Conservation (phyloP, 92 coral and sea anemone species). For the Paramuricea clavata region DNA sequence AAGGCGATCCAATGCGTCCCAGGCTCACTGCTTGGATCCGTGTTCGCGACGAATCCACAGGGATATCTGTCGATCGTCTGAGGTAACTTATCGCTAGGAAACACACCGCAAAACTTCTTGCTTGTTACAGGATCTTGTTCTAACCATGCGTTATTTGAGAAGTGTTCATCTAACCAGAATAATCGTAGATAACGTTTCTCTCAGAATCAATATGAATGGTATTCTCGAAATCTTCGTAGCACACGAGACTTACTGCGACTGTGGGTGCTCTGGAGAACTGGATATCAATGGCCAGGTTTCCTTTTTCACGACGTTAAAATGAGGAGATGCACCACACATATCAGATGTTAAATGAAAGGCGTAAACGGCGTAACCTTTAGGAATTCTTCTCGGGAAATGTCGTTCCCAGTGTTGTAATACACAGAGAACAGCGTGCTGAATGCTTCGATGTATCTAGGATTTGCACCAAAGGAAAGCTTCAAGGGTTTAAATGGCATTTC, state of each 20-base stretch:
- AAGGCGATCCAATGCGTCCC: not conserved
- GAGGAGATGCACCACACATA: conserved; percentile 20
- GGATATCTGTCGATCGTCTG: conserved; percentile 14
- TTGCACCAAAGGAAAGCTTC: not conserved
- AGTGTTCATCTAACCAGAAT: conserved; percentile 40
- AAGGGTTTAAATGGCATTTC: not conserved
- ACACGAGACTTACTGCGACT: conserved; percentile 18
- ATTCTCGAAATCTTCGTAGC: conserved; percentile 46
- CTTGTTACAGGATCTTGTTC: not conserved
- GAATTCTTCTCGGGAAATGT: not conserved
- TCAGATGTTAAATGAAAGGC: conserved; percentile 23
- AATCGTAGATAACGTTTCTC: conserved; percentile 16
- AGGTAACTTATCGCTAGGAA: conserved; percentile 44
- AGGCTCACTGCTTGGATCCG: conserved; percentile 13
- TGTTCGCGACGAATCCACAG: conserved; percentile 31
- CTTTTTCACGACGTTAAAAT: conserved; percentile 21
- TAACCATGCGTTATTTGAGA: not conserved
- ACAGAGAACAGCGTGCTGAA: not conserved
- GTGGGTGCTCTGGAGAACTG: conserved; percentile 15
- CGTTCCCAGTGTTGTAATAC: not conserved
- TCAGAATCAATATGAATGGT: not conserved
- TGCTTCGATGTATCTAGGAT: not conserved
- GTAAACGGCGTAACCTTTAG: not conserved
- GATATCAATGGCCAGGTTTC: conserved; percentile 43
- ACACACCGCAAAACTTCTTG: conserved; percentile 34